A percentile compares a stretch with the other conserved stretches of the same genome.
Evolutionary conservation across 1,140 invertebrate species (phyloP).

Genomic region (Ceratitis capitata): DNA sequence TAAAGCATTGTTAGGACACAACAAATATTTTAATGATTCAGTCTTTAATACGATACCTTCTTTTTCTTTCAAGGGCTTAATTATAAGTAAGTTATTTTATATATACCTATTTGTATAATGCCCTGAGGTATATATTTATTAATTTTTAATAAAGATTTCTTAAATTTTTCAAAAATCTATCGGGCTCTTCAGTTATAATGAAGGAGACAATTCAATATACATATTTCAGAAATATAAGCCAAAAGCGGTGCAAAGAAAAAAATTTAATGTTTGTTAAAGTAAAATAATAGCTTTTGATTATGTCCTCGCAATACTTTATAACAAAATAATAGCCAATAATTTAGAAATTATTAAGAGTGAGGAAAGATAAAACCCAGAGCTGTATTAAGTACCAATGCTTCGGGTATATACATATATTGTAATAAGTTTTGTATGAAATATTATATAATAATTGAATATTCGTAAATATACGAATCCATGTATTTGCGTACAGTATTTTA

Average conservation of each 20-base stretch:
- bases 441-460: too few species aligned
- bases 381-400: not conserved
- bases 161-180: not conserved
- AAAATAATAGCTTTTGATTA: not conserved
- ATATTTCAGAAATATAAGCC: not conserved
- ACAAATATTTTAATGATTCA: not conserved
- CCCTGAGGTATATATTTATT: not conserved
- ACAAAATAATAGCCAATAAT: not conserved
- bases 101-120: not conserved
- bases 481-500: not conserved
- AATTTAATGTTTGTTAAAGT: too few species aligned
- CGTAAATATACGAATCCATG: not conserved
- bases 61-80: too few species aligned
- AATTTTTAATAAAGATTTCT: not conserved
- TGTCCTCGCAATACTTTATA: not conserved
- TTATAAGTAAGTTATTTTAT: not conserved
- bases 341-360: too few species aligned
- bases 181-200: not conserved
- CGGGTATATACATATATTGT: not conserved
- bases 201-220: not conserved
- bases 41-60: not conserved
- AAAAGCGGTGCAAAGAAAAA: not conserved
- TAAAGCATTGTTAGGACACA: not conserved
- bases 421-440: too few species aligned
- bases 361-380: not conserved